phyloP scores from a whole-genome alignment of 2,113 vertebrate genomes.

The Lycaon pictus region DNA sequence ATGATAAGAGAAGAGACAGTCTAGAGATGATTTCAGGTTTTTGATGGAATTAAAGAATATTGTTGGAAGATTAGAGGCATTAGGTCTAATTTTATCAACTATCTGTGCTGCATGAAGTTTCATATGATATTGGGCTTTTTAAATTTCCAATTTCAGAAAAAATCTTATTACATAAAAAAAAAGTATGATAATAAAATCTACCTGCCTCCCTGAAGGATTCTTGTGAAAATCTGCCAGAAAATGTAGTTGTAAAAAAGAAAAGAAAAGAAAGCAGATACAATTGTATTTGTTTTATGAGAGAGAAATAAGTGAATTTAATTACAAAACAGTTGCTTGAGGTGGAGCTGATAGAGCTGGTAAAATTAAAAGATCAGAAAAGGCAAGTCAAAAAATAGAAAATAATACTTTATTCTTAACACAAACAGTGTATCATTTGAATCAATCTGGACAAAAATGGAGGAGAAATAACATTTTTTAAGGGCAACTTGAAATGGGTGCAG shows the following conservation, averaged over 20 bases:
- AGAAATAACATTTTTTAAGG: not conserved
- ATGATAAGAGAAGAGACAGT: not conserved
- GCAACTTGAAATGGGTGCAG: not conserved
- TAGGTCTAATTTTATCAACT: not conserved
- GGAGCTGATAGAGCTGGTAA: not conserved
- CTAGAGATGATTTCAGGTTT: not conserved
- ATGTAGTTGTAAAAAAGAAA: not conserved
- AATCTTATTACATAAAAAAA: not conserved
- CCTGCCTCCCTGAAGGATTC: not conserved
- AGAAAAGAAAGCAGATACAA: not conserved
- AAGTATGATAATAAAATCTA: not conserved
- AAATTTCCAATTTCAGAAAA: not conserved
- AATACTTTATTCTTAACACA: not conserved
- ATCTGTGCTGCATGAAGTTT: not conserved
- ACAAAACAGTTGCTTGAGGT: not conserved
- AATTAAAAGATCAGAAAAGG: not conserved
- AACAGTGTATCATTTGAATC: not conserved
- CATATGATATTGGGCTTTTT: not conserved
- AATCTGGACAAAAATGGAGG: not conserved
- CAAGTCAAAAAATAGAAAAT: not conserved
- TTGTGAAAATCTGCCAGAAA: not conserved
- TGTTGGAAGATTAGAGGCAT: not conserved
- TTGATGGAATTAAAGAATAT: not conserved
- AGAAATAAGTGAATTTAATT: slow-evolving; percentile 30
- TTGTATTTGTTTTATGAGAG: not conserved